A percentile compares a stretch with the other conserved stretches of the same genome.
These are phyloP conservation scores for Drosophila anomelani DNA, from an alignment of 2,888 invertebrate genomes.

Conservation along the genomic window DNA sequence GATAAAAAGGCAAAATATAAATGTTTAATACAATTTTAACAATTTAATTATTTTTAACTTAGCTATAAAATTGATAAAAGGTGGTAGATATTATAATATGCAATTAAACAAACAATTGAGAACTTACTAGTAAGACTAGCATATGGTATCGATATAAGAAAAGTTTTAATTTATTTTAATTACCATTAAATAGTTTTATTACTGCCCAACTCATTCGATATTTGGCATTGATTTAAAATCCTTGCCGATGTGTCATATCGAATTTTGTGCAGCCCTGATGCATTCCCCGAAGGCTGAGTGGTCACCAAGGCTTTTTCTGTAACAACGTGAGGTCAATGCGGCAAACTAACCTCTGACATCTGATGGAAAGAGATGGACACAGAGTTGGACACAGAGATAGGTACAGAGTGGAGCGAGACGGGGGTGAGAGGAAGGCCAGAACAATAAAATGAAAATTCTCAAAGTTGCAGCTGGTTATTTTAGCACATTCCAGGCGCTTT, in stretches of 20 bases:
- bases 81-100: no score
- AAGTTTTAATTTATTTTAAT: neutral
- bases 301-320: conserved; percentile 40
- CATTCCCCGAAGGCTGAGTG: conserved; percentile 13
- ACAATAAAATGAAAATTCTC: conserved; percentile 63
- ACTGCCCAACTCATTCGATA: neutral
- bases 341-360: conserved; percentile 64
- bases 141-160: neutral
- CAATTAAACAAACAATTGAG: no score
- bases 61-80: no score
- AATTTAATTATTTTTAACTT: neutral
- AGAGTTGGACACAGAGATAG: conserved; percentile 19
- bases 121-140: no score
- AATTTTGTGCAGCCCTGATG: conserved; percentile 10
- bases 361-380: conserved; percentile 23
- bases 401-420: neutral
- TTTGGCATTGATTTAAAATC: neutral
- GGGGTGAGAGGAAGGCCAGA: neutral
- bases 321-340: conserved; percentile 78
- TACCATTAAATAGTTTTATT: neutral
- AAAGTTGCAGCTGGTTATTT: conserved; percentile 66
- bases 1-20: neutral
- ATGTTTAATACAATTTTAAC: neutral
- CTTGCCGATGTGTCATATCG: neutral
- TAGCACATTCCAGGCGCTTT: conserved; percentile 58